Conservation (phyloP, 2,888 invertebrate species). For the Nysson spinosus region DNA sequence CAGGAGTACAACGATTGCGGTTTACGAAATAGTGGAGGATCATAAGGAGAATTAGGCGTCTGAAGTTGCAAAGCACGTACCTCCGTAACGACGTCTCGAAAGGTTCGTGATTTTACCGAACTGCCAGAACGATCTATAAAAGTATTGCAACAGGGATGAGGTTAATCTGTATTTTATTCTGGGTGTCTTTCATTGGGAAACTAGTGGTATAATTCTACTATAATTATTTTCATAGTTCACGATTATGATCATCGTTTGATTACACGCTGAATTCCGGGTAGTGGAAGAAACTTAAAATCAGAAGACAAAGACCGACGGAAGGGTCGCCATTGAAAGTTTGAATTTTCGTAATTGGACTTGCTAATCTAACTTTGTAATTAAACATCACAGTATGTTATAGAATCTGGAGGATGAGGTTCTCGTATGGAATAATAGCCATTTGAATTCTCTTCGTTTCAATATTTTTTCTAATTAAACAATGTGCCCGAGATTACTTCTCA, state of each 20-base stretch:
- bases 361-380: slow-evolving; percentile 50
- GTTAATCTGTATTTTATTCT: background rate
- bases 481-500: background rate
- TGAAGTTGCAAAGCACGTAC: slow-evolving; percentile 64
- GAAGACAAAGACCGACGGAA: background rate
- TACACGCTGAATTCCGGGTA: too few relatives aligned
- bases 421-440: slow-evolving; percentile 27
- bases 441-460: background rate
- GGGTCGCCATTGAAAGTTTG: slow-evolving; percentile 16
- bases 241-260: too few relatives aligned
- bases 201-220: too few relatives aligned
- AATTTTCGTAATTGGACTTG: slow-evolving; percentile 24
- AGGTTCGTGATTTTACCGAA: slow-evolving; percentile 63
- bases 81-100: slow-evolving; percentile 63
- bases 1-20: slow-evolving; percentile 61
- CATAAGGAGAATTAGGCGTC: slow-evolving; percentile 65
- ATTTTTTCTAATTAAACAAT: too few relatives aligned
- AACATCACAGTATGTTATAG: slow-evolving; percentile 14
- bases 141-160: slow-evolving; percentile 22
- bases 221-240: too few relatives aligned
- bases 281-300: background rate
- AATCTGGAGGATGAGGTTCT: slow-evolving; percentile 27
- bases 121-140: slow-evolving; percentile 54
- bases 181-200: too few relatives aligned
- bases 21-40: slow-evolving; percentile 65